These are phyloP conservation scores for Hyaena hyaena DNA, from an alignment of 2,113 vertebrate species.

Conservation along the genomic window DNA sequence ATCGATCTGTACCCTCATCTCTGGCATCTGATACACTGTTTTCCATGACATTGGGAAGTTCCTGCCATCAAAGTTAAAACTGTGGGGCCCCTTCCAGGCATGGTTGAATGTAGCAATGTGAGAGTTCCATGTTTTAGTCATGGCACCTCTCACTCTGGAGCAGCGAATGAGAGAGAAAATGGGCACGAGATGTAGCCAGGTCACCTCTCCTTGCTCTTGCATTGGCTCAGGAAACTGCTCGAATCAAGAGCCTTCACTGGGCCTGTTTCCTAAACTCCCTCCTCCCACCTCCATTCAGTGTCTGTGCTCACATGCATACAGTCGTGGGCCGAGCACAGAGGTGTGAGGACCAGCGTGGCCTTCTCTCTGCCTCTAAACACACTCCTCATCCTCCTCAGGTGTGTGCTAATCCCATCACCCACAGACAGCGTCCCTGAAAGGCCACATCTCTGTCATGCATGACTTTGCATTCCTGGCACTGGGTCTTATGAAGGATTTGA, in stretches of 20 bases:
- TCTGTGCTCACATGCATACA: not conserved
- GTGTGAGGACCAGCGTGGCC: accelerated
- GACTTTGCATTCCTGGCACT: not conserved
- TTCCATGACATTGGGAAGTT: not conserved
- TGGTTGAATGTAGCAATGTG: accelerated
- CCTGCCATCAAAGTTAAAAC: not conserved
- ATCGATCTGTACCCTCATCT: not conserved
- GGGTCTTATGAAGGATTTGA: not conserved
- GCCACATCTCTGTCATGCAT: not conserved
- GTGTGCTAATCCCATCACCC: not conserved
- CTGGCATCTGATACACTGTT: accelerated
- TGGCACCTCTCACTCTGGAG: not conserved
- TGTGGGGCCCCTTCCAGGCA: not conserved
- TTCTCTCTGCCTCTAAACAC: not conserved
- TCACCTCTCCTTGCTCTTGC: not conserved
- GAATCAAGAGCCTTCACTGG: not conserved
- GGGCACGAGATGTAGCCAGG: not conserved
- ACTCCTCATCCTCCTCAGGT: not conserved
- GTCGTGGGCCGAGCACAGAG: accelerated
- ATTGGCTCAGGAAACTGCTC: not conserved
- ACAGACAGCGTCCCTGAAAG: no score
- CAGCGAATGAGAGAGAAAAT: not conserved
- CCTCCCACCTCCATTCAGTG: not conserved
- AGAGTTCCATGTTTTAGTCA: accelerated
- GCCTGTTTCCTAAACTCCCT: not conserved